Conservation (phyloP, 2,888 invertebrate genomes). For the Neelides folsomi region DNA sequence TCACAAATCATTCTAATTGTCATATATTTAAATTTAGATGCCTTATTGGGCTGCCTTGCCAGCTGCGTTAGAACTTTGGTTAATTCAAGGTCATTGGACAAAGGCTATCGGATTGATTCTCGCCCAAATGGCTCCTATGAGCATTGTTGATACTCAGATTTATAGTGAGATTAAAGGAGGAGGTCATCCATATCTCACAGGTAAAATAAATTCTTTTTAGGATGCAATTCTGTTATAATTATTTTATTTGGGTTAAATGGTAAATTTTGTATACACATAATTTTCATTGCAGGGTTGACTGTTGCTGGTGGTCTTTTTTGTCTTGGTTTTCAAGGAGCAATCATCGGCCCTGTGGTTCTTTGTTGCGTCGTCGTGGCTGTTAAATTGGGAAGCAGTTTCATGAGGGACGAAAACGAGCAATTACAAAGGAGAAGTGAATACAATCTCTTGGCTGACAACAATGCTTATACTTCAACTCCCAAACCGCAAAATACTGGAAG, state of each 20-base stretch:
- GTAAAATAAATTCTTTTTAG: background rate
- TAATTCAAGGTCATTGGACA: conserved; percentile 71
- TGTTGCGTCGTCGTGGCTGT: conserved; percentile 88
- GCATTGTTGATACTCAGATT: conserved; percentile 85
- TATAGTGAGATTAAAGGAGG: conserved; percentile 89
- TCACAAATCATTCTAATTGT: too few relatives aligned
- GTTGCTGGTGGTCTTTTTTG: conserved; percentile 97
- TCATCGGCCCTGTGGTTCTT: conserved; percentile 85
- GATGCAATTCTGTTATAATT: conserved; percentile 6
- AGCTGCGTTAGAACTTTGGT: conserved; percentile 86
- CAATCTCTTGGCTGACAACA: background rate
- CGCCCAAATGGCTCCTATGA: conserved; percentile 77
- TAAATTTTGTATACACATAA: conserved; percentile 63
- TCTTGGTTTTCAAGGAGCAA: conserved; percentile 90
- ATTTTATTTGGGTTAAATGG: conserved; percentile 46
- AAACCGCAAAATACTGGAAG: too few relatives aligned
- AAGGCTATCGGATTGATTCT: conserved; percentile 67
- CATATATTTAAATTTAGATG: too few relatives aligned
- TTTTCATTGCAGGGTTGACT: conserved; percentile 77
- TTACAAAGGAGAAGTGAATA: background rate
- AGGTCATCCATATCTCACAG: conserved; percentile 25
- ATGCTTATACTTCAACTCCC: background rate
- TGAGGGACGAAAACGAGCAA: conserved; percentile 42
- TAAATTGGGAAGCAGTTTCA: conserved; percentile 60
- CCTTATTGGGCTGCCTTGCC: conserved; percentile 92